Conservation (phyloP, 2,888 invertebrate species). For the Metallyticus violacea region DNA sequence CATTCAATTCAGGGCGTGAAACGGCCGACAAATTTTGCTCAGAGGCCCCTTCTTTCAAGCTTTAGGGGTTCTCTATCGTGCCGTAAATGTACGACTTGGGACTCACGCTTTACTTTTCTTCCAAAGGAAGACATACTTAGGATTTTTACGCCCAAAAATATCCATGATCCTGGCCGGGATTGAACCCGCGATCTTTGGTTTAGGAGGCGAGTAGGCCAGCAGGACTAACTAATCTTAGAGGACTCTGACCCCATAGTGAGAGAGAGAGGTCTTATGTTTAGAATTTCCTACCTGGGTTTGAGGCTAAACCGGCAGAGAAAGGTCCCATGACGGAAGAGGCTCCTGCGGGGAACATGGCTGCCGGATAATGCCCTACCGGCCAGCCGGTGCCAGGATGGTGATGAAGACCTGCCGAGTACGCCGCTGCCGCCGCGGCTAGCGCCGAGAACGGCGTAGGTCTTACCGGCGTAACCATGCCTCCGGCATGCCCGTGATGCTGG, state of each 20-base stretch:
- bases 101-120: too few relatives aligned
- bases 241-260: neutral
- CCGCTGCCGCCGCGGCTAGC: slow-evolving; percentile 64
- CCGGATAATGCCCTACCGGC: slow-evolving; percentile 31
- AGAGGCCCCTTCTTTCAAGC: too few relatives aligned
- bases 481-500: slow-evolving; percentile 31
- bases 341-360: slow-evolving; percentile 31
- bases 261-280: neutral
- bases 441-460: slow-evolving; percentile 76
- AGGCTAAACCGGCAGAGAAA: slow-evolving; percentile 29
- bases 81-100: too few relatives aligned
- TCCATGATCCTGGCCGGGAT: too few relatives aligned
- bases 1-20: too few relatives aligned
- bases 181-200: too few relatives aligned
- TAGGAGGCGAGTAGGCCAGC: too few relatives aligned
- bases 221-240: neutral
- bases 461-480: slow-evolving; percentile 51
- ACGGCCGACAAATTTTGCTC: too few relatives aligned
- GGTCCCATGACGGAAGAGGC: slow-evolving; percentile 26
- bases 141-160: too few relatives aligned
- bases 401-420: slow-evolving; percentile 27
- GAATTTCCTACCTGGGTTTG: slow-evolving; percentile 29
- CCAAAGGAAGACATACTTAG: too few relatives aligned
- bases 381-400: slow-evolving; percentile 16
- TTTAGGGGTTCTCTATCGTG: too few relatives aligned